Base-by-base conservation (phyloP, 2,113 vertebrate species). In the Axis porcinus region DNA sequence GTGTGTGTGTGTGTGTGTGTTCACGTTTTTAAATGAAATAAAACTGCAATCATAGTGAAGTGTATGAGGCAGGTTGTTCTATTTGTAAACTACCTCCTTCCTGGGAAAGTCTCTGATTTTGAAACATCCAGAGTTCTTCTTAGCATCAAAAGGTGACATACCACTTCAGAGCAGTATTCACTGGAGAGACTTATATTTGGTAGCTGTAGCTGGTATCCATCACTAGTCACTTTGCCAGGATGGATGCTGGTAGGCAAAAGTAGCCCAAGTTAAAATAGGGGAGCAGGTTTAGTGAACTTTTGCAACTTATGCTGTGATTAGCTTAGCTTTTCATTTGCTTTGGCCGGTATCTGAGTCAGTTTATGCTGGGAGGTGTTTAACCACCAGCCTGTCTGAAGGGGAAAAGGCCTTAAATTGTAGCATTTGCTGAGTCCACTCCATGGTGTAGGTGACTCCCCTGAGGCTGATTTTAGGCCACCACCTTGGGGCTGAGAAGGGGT, bases 31-130 rank as follows among this genome's bases (percentile, higher is more conserved):
- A 96, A 81, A 74, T 95, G 58, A 91, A 47, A 81, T 83, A 54
- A 83, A 12, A 86, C 55, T 54, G 91, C 33, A 83, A n/a, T 50
- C 0, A 12, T 93, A 92, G 62, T 88, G 88, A 57, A 58, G 19
- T 88, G 40, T 90, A 13, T 91, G 82, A 96, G 94, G 60, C 94
- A 97, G 87, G 86, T 50, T 15, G 1, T 97, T 95, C 81, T 95
- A 0, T 96, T 94, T 90, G 50, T 89, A 70, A 4, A 91, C n/a
- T 82, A 0, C 96, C 97, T 97, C 2, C 83, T 95, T 95, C 79
- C 70, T 94, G 91, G 58, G 89, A 90, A 97, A 50, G 17, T 92
- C 87, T 33, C 78, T 30, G 78, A 78, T 89, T 94, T 95, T 95
- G 62, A 27, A 95, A 88, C 55, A 83, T 70, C 62, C 25, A 87